A percentile compares a stretch with the other conserved stretches of the same genome.
Evolutionary conservation across 2,113 vertebrate genomes (phyloP).

Genomic region (Nothobranchius furzeri): DNA sequence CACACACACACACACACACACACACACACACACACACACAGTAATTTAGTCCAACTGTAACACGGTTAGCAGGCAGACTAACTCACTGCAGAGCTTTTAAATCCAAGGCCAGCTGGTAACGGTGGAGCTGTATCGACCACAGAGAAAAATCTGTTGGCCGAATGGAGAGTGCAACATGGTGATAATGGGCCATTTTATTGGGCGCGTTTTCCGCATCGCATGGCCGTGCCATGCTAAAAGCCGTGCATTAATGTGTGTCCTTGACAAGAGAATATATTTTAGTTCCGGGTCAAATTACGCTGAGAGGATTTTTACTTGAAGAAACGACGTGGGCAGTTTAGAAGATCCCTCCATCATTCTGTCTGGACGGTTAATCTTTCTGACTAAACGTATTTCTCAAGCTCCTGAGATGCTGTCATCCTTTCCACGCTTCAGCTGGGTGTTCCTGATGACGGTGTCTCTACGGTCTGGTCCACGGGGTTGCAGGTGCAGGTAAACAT

Average conservation of each 20-base stretch:
- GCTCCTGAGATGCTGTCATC: no score
- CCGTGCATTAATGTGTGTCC: slow-evolving; percentile 31
- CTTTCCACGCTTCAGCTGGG: no score
- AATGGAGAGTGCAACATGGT: slow-evolving; percentile 58
- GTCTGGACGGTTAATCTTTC: no score
- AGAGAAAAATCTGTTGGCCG: slow-evolving; percentile 50
- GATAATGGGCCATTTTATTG: slow-evolving; percentile 59
- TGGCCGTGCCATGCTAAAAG: slow-evolving; percentile 32
- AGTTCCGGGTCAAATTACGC: slow-evolving; percentile 17
- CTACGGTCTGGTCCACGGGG: no score
- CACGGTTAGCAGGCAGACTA: slow-evolving; percentile 39
- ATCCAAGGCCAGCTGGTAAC: slow-evolving; percentile 55
- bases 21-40: neutral
- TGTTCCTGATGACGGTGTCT: no score
- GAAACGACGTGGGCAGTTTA: no score
- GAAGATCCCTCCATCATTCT: no score
- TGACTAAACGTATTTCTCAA: no score
- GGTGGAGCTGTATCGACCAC: slow-evolving; percentile 57
- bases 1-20: neutral
- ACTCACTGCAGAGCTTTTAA: slow-evolving; percentile 70
- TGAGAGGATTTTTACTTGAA: neutral
- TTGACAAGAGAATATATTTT: slow-evolving; percentile 6
- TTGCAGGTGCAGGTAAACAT: no score
- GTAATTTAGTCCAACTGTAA: slow-evolving; percentile 24
- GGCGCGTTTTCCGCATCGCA: slow-evolving; percentile 25